A percentile compares a stretch with the other conserved stretches of the same genome.
Evolutionary conservation across 2,888 invertebrate genomes (phyloP).

Genomic region (Slavum lentiscoides): DNA sequence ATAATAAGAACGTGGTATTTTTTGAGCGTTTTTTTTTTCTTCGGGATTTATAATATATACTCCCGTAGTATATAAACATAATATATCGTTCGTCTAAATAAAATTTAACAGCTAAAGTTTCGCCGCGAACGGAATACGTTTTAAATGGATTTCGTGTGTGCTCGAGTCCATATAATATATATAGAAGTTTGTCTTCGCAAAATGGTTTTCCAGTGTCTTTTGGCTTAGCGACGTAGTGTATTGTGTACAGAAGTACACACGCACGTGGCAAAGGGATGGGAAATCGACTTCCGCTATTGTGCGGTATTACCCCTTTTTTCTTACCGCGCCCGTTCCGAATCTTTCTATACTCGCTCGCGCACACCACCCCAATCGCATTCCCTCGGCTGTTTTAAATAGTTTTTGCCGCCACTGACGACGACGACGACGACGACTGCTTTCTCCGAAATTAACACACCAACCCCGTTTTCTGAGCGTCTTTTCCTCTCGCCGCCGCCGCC

Average conservation of each 20-base stretch:
- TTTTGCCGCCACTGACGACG: constrained; percentile 46
- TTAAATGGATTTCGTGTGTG: constrained; percentile 46
- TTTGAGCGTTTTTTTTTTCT: not conserved
- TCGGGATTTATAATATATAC: too few relatives aligned
- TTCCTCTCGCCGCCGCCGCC: constrained; percentile 23
- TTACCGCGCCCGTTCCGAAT: constrained; percentile 36
- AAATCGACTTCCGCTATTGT: constrained; percentile 51
- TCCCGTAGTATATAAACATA: too few relatives aligned
- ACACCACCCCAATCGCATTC: constrained; percentile 36
- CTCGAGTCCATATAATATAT: not conserved
- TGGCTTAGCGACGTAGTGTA: constrained; percentile 37
- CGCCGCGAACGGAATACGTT: constrained; percentile 33
- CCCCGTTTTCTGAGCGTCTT: constrained; percentile 24
- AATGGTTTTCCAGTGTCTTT: constrained; percentile 52
- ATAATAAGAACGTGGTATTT: not conserved
- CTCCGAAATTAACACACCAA: constrained; percentile 52
- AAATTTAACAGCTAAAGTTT: constrained; percentile 42
- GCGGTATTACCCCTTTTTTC: constrained; percentile 52
- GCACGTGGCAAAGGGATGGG: constrained; percentile 2
- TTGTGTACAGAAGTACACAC: constrained; percentile 14
- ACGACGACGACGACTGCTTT: constrained; percentile 42
- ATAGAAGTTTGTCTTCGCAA: constrained; percentile 38
- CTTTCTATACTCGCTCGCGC: constrained; percentile 24
- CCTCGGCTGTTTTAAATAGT: constrained; percentile 52
- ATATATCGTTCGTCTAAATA: not conserved